phyloP scores from a whole-genome alignment of 1,140 invertebrate species.

The Drosophila sp. region DNA sequence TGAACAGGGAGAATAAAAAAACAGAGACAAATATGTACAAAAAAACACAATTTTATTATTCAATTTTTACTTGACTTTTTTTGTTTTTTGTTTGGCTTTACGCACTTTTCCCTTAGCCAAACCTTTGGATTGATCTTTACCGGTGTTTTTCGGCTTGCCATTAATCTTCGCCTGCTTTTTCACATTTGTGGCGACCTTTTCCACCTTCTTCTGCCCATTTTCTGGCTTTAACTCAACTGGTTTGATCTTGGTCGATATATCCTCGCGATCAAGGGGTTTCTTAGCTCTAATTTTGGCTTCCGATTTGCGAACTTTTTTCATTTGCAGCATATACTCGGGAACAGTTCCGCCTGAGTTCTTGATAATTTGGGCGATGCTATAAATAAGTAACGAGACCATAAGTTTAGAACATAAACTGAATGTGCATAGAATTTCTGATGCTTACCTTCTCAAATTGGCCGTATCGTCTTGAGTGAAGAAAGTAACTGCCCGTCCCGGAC shows the following conservation, averaged over 20 bases:
- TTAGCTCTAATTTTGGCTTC: slow-evolving; percentile 86
- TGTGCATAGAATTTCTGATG: background rate
- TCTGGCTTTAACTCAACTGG: slow-evolving; percentile 33
- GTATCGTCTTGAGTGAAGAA: slow-evolving; percentile 97
- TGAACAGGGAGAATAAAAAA: slow-evolving; percentile 55
- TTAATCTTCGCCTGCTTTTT: slow-evolving; percentile 33
- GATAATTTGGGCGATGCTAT: slow-evolving; percentile 93
- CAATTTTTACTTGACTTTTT: slow-evolving; percentile 1
- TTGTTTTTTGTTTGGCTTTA: slow-evolving; percentile 6
- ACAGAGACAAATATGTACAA: background rate
- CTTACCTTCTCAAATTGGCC: slow-evolving; percentile 91
- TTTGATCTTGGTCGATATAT: slow-evolving; percentile 86
- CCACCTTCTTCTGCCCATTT: slow-evolving; percentile 22
- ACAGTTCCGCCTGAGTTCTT: slow-evolving; percentile 94
- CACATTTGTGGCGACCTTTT: slow-evolving; percentile 4
- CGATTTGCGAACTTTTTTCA: slow-evolving; percentile 89
- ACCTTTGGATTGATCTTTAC: background rate
- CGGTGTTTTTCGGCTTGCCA: slow-evolving; percentile 1
- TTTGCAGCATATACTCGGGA: slow-evolving; percentile 93
- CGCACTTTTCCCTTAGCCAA: background rate
- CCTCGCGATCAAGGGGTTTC: slow-evolving; percentile 85
- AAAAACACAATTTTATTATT: slow-evolving; percentile 1
- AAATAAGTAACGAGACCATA: background rate
- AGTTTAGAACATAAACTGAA: background rate
- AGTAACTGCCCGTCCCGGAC: slow-evolving; percentile 93